Evolutionary conservation across 2,888 invertebrate species (phyloP).

Genomic region (Abscondita cerata): DNA sequence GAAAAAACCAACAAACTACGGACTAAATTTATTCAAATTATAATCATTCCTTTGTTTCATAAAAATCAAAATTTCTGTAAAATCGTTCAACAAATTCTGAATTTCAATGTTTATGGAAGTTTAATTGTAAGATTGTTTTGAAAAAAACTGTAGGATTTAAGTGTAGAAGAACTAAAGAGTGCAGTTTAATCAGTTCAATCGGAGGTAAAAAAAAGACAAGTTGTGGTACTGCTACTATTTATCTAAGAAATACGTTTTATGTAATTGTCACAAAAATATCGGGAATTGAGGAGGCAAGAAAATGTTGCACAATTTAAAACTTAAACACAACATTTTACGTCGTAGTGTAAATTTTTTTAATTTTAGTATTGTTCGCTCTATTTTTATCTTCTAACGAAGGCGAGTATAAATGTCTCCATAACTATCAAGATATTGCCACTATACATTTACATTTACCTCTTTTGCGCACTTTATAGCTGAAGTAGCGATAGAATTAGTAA

Average conservation of each 20-base stretch:
- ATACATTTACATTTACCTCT: not conserved
- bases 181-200: no score
- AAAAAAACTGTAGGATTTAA: no score
- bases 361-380: not conserved
- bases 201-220: no score
- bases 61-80: no score
- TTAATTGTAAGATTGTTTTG: no score
- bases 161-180: no score
- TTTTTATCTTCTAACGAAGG: not conserved
- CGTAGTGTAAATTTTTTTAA: not conserved
- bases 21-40: no score
- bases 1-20: no score
- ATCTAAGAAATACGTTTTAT: not conserved
- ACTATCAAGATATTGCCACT: not conserved
- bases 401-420: not conserved
- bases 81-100: no score
- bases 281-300: slow-evolving; percentile 3
- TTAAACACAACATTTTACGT: slow-evolving; percentile 1
- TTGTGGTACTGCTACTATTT: no score
- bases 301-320: slow-evolving; percentile 6
- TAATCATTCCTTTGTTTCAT: no score
- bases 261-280: not conserved
- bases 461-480: not conserved
- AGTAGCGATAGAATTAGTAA: not conserved
- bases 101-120: no score